Percentiles rank a stretch among this genome's conserved stretches.
phyloP scores from a whole-genome alignment of 2,797 vertebrate genomes.

The Spinus olivaceus region DNA sequence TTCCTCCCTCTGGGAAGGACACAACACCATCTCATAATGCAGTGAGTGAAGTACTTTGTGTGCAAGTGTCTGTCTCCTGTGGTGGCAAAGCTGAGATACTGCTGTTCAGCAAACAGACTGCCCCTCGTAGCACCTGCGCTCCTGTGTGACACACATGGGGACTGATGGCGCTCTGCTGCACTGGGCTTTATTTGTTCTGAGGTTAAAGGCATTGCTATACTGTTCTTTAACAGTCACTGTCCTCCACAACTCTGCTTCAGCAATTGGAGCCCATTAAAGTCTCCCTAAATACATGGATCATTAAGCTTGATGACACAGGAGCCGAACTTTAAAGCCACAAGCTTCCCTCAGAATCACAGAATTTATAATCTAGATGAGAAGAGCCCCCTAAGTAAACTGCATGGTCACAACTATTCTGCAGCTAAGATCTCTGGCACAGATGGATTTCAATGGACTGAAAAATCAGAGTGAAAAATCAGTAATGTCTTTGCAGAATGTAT shows the following conservation, averaged over 20 bases:
- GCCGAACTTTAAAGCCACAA: background rate
- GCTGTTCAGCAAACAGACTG: background rate
- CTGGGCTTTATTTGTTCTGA: background rate
- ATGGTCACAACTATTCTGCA: background rate
- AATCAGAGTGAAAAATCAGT: background rate
- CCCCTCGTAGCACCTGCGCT: background rate
- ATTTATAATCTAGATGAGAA: background rate
- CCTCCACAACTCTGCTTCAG: background rate
- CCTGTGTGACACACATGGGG: background rate
- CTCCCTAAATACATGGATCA: background rate
- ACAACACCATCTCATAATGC: background rate
- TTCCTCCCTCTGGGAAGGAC: background rate
- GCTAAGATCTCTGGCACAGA: background rate
- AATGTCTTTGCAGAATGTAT: background rate
- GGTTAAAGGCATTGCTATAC: background rate
- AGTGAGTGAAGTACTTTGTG: background rate
- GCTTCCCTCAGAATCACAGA: background rate
- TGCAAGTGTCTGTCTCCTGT: background rate
- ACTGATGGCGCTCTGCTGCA: background rate
- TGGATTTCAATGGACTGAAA: background rate
- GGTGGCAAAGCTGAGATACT: background rate
- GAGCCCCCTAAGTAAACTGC: background rate
- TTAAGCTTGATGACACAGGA: background rate
- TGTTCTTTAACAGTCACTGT: background rate
- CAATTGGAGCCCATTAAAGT: background rate